phyloP scores from a whole-genome alignment of 2,797 vertebrate species.

The Dromococcyx pavoninus region DNA sequence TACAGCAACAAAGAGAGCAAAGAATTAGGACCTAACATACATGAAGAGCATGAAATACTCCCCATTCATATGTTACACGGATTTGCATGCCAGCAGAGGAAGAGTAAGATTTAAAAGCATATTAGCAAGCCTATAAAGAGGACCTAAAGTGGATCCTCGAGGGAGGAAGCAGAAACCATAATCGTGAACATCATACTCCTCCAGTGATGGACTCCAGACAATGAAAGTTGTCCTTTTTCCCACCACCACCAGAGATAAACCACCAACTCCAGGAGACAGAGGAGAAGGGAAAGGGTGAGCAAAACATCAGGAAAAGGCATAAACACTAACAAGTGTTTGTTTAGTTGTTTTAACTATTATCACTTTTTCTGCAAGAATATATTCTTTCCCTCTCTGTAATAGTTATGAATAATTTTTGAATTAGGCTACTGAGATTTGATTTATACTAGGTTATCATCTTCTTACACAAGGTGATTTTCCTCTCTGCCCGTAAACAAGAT shows the following conservation, averaged over 20 bases:
- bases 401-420: background rate
- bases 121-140: background rate
- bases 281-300: background rate
- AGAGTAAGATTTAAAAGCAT: background rate
- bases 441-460: background rate
- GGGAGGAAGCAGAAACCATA: background rate
- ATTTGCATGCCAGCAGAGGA: background rate
- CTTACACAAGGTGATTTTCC: background rate
- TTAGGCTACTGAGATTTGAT: background rate
- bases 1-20: background rate
- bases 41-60: background rate
- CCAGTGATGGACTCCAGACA: background rate
- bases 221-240: background rate
- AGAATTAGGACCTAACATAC: background rate
- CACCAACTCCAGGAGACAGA: background rate
- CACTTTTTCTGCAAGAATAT: background rate
- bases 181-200: background rate
- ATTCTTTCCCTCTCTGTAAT: background rate
- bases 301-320: background rate
- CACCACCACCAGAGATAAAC: background rate
- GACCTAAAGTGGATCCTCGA: background rate
- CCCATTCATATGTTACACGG: background rate
- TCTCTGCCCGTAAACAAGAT: background rate
- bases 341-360: background rate
- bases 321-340: background rate